Conservation (phyloP, 2,888 invertebrate genomes). For the Spilosoma lubricipeda region DNA sequence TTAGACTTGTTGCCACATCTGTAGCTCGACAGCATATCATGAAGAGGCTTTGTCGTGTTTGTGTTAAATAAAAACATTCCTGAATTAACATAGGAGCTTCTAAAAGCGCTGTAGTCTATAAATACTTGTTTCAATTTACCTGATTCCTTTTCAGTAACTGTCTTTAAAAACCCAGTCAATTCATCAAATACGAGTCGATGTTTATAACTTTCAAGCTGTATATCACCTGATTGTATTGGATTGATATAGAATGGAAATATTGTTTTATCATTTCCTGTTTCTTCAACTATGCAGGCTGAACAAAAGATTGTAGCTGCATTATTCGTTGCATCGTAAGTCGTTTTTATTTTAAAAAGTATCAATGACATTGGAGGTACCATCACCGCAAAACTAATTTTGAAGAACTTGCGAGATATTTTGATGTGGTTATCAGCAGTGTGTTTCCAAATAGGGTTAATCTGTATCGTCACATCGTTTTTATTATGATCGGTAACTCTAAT, state of each 20-base stretch:
- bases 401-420: conserved; percentile 78
- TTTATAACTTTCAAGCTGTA: conserved; percentile 93
- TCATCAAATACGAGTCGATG: conserved; percentile 93
- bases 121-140: conserved; percentile 64
- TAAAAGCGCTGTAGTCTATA: conserved; percentile 94
- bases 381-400: conserved; percentile 90
- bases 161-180: conserved; percentile 91
- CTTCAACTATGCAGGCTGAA: conserved; percentile 64
- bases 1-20: conserved; percentile 85
- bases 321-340: conserved; percentile 64
- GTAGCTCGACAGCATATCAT: conserved; percentile 91
- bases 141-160: conserved; percentile 88
- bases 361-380: conserved; percentile 92
- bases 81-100: conserved; percentile 94
- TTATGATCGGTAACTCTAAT: conserved; percentile 90
- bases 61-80: conserved; percentile 99
- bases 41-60: conserved; percentile 91
- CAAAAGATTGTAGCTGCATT: conserved; percentile 75
- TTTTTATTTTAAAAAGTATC: conserved; percentile 87
- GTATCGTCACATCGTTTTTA: conserved; percentile 82
- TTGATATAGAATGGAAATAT: conserved; percentile 82
- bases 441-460: conserved; percentile 78
- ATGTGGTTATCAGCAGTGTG: conserved; percentile 65
- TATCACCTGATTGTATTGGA: conserved; percentile 91
- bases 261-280: conserved; percentile 41